These are phyloP conservation scores for Philaenus spumarius DNA, from an alignment of 1,140 invertebrate genomes.

Conservation along the genomic window DNA sequence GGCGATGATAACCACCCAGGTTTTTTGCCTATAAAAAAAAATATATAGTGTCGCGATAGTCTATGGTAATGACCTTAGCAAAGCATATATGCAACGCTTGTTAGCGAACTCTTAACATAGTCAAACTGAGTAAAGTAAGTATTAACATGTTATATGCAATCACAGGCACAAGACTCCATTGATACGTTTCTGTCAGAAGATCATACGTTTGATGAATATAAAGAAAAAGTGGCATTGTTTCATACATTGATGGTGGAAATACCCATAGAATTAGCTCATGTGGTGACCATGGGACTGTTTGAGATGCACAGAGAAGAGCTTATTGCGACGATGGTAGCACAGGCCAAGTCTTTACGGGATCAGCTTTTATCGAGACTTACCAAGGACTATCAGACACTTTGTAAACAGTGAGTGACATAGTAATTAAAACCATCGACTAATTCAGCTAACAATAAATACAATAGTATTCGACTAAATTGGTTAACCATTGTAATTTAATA, in stretches of 20 bases:
- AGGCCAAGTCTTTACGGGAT: conserved; percentile 61
- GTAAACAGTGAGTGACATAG: conserved; percentile 67
- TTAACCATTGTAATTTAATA: too few relatives aligned
- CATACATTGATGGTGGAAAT: conserved; percentile 56
- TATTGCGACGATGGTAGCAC: conserved; percentile 60
- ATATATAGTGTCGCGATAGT: too few relatives aligned
- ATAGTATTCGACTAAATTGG: too few relatives aligned
- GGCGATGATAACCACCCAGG: too few relatives aligned
- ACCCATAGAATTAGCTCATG: conserved; percentile 54
- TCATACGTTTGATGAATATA: conserved; percentile 59
- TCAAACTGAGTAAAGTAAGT: too few relatives aligned
- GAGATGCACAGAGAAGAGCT: conserved; percentile 75
- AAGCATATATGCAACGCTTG: too few relatives aligned
- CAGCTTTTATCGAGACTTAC: conserved; percentile 67
- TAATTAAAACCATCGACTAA: too few relatives aligned
- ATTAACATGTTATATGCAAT: too few relatives aligned
- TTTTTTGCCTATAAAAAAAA: too few relatives aligned
- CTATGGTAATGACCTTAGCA: too few relatives aligned
- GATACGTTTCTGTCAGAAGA: conserved; percentile 58
- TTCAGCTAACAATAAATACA: too few relatives aligned
- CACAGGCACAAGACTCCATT: conserved; percentile 50
- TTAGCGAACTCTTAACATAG: too few relatives aligned
- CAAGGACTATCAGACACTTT: conserved; percentile 67
- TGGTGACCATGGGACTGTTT: conserved; percentile 74
- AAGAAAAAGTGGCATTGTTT: conserved; percentile 55